Conservation (phyloP, 2,113 vertebrate genomes). For the Dunckerocampus dactyliophorus region DNA sequence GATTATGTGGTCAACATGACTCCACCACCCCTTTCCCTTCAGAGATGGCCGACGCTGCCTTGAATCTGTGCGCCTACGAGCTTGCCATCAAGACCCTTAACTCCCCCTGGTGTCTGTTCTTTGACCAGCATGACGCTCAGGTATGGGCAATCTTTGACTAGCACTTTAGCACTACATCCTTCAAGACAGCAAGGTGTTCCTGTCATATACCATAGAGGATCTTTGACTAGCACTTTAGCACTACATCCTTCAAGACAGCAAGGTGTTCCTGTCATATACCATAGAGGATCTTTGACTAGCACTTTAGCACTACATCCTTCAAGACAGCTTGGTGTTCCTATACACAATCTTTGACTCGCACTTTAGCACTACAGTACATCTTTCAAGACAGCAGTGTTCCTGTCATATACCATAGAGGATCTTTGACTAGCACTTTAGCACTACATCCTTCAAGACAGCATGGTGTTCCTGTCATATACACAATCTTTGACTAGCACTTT, state of each 20-base stretch:
- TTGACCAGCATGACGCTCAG: slow-evolving; percentile 84
- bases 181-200: background rate
- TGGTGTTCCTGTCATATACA: too few species aligned
- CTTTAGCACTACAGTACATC: too few species aligned
- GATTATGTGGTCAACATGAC: too few species aligned
- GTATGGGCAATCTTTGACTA: slow-evolving; percentile 58
- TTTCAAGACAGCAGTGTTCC: too few species aligned
- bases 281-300: background rate
- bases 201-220: background rate
- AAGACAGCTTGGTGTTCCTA: too few species aligned
- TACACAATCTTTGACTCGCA: too few species aligned
- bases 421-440: too few species aligned
- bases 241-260: too few species aligned
- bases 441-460: too few species aligned
- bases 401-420: too few species aligned
- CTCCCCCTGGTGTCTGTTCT: slow-evolving; percentile 89
- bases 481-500: too few species aligned
- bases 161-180: background rate
- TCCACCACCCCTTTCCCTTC: slow-evolving; percentile 1
- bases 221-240: background rate
- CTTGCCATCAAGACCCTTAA: slow-evolving; percentile 83
- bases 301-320: background rate
- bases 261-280: background rate
- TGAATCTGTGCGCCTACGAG: slow-evolving; percentile 90
- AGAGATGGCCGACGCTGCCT: slow-evolving; percentile 89